phyloP scores from a whole-genome alignment of 1,140 invertebrate species.

The Ptiloglossa arizonensis region DNA sequence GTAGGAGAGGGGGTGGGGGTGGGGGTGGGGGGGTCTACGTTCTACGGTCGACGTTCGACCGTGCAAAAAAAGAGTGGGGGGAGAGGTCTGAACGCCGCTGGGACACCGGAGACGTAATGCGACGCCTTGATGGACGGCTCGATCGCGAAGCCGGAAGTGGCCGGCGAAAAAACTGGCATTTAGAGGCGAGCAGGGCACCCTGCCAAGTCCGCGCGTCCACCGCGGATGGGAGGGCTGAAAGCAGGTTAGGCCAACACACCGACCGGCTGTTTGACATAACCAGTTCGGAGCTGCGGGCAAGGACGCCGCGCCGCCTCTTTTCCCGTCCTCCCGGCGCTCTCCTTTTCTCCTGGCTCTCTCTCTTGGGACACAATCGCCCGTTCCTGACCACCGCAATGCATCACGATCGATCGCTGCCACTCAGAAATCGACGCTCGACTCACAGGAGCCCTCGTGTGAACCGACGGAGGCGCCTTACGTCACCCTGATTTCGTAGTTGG shows the following conservation, averaged over 20 bases:
- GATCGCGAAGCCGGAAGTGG: slow-evolving; percentile 50
- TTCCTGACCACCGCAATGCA: slow-evolving; percentile 57
- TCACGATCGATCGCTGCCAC: slow-evolving; percentile 36
- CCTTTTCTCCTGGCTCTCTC: slow-evolving; percentile 1
- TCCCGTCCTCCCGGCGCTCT: slow-evolving; percentile 5
- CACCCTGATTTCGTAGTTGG: too few species aligned
- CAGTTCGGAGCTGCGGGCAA: slow-evolving; percentile 67
- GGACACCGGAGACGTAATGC: slow-evolving; percentile 51
- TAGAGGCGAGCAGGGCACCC: slow-evolving; percentile 28
- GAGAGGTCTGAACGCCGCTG: background rate
- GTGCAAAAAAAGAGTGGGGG: slow-evolving; percentile 7
- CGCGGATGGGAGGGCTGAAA: slow-evolving; percentile 27
- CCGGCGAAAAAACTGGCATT: slow-evolving; percentile 43
- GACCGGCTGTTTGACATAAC: slow-evolving; percentile 59
- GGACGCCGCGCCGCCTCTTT: slow-evolving; percentile 44
- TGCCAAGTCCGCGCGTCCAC: slow-evolving; percentile 13
- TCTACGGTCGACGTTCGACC: background rate
- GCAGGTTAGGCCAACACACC: slow-evolving; percentile 52
- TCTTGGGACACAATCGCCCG: slow-evolving; percentile 47
- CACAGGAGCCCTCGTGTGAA: background rate
- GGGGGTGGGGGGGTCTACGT: background rate
- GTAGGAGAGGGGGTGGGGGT: too few species aligned
- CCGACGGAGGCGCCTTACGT: too few species aligned
- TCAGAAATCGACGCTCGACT: slow-evolving; percentile 1
- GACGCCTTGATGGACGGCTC: slow-evolving; percentile 51